These are phyloP conservation scores for Aldabrachelys gigantea DNA, from an alignment of 2,113 vertebrate species.

Conservation along the genomic window DNA sequence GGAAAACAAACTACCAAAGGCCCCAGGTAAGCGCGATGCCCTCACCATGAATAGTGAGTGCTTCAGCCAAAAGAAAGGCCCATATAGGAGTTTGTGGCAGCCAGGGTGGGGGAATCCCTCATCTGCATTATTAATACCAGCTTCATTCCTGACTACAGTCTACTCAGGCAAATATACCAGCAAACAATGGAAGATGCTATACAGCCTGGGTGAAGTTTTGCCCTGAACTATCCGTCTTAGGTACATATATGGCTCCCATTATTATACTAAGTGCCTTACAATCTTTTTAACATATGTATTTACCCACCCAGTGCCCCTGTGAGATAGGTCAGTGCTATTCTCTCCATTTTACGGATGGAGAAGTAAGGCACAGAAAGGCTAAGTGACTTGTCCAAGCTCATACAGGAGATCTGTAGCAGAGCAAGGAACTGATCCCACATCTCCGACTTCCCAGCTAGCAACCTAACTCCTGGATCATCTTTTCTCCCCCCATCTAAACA, in stretches of 20 bases:
- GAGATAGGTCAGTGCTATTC: background rate
- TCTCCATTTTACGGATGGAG: background rate
- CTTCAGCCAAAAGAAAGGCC: background rate
- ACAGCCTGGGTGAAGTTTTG: background rate
- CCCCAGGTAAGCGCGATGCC: background rate
- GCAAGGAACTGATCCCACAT: background rate
- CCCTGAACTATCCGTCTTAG: background rate
- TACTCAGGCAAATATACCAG: background rate
- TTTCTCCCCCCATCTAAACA: background rate
- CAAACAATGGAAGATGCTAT: background rate
- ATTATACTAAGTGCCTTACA: background rate
- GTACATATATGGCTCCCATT: background rate
- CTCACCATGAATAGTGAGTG: background rate
- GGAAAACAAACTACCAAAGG: slow-evolving; percentile 32
- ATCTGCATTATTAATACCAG: background rate
- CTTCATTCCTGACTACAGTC: background rate
- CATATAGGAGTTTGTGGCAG: background rate
- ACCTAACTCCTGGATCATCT: background rate
- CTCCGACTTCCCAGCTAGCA: background rate
- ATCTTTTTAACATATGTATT: background rate
- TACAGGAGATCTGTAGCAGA: background rate
- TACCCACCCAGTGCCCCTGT: background rate
- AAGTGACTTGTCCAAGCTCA: background rate
- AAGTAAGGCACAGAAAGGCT: background rate
- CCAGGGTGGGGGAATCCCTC: background rate